Evolutionary conservation across 1,140 invertebrate species (phyloP).

Genomic region (Aradophagus sp.): DNA sequence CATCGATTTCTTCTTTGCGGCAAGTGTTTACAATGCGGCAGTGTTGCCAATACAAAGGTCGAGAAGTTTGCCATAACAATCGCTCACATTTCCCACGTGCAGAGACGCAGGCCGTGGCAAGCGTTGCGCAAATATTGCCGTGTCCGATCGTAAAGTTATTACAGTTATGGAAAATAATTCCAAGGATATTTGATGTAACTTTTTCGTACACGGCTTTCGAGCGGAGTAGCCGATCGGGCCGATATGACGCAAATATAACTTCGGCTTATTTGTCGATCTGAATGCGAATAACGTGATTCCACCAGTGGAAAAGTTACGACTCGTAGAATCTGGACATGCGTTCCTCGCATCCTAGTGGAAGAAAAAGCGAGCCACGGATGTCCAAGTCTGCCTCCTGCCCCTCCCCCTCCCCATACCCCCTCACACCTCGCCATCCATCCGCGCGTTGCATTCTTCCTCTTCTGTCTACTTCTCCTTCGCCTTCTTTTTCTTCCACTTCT

Average conservation of each 20-base stretch:
- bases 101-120: no score
- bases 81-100: no score
- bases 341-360: slow-evolving; percentile 47
- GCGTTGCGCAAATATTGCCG: no score
- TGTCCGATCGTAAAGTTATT: no score
- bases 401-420: neutral
- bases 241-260: slow-evolving; percentile 42
- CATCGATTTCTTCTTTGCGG: no score
- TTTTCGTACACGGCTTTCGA: slow-evolving; percentile 4
- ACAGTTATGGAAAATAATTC: slow-evolving; percentile 8
- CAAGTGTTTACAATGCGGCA: no score
- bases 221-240: slow-evolving; percentile 5
- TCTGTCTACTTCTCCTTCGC: slow-evolving; percentile 30
- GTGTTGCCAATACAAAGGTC: no score
- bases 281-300: slow-evolving; percentile 36
- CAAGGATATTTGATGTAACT: slow-evolving; percentile 13
- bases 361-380: slow-evolving; percentile 42
- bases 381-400: slow-evolving; percentile 18
- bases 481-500: slow-evolving; percentile 21
- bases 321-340: slow-evolving; percentile 49
- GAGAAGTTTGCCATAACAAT: no score
- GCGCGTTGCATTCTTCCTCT: slow-evolving; percentile 51
- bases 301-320: slow-evolving; percentile 45
- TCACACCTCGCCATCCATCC: slow-evolving; percentile 11
- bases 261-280: slow-evolving; percentile 43